Evolutionary conservation across 2,888 invertebrate species (phyloP).

Genomic region (Phyllotreta cruciferae): DNA sequence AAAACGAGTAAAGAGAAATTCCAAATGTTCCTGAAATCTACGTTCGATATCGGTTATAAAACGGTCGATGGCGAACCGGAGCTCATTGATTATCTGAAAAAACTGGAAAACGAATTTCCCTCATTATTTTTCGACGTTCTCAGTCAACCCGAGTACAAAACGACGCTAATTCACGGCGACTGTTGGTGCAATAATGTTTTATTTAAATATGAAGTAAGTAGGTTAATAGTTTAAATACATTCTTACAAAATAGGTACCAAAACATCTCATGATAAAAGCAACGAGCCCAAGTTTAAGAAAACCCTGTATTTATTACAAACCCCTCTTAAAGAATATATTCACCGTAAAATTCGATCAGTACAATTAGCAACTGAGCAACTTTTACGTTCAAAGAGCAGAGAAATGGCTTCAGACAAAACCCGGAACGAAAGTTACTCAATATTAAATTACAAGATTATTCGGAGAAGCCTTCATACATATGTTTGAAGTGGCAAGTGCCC

Average conservation of each 20-base stretch:
- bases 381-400: too few relatives aligned
- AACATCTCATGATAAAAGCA: too few relatives aligned
- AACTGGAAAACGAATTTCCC: not conserved
- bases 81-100: conserved; percentile 7
- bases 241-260: not conserved
- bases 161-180: conserved; percentile 46
- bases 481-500: too few relatives aligned
- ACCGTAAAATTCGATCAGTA: too few relatives aligned
- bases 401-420: too few relatives aligned
- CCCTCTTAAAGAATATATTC: too few relatives aligned
- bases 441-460: too few relatives aligned
- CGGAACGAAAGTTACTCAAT: too few relatives aligned
- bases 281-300: too few relatives aligned
- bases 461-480: too few relatives aligned
- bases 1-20: not conserved
- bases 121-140: not conserved
- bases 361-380: too few relatives aligned
- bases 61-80: conserved; percentile 6
- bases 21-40: not conserved
- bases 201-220: conserved; percentile 41
- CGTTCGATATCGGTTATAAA: conserved; percentile 7
- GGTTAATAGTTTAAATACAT: not conserved
- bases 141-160: conserved; percentile 3
- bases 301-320: too few relatives aligned
- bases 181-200: conserved; percentile 51